Percentiles rank a stretch among this genome's conserved stretches.
These are phyloP conservation scores for Papilio protenor DNA, from an alignment of 2,888 invertebrate species.

Conservation along the genomic window DNA sequence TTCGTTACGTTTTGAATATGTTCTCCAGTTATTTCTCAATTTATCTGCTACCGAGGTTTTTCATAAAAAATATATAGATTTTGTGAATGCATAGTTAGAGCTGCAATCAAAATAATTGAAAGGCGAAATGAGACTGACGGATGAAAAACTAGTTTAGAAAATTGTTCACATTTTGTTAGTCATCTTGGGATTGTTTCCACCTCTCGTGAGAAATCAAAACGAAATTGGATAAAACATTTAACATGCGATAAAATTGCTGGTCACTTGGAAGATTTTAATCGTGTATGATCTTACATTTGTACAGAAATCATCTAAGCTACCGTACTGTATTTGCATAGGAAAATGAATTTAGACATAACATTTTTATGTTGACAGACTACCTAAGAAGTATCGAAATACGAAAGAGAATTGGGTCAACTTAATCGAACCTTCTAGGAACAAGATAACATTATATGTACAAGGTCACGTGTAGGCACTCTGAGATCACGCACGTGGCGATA, in stretches of 20 bases:
- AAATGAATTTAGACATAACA: too few species aligned
- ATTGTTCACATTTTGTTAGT: not conserved
- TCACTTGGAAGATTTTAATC: too few species aligned
- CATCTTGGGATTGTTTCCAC: not conserved
- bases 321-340: too few species aligned
- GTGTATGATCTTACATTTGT: too few species aligned
- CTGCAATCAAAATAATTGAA: not conserved
- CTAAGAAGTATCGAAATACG: too few species aligned
- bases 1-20: not conserved
- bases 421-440: constrained; percentile 11
- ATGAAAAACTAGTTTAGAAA: not conserved
- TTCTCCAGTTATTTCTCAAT: not conserved
- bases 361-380: too few species aligned
- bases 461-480: not conserved
- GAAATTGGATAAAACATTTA: not conserved
- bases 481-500: not conserved
- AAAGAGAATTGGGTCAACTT: not conserved
- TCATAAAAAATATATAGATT: not conserved
- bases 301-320: too few species aligned
- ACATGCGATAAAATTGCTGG: too few species aligned
- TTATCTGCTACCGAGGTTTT: not conserved
- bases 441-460: constrained; percentile 10
- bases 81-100: not conserved
- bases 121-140: not conserved
- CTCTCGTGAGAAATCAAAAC: not conserved